Evolutionary conservation across 1,140 invertebrate species (phyloP), one percentile per base, ranked within the genome.

Genomic region (Papilio aristodemus): DNA sequence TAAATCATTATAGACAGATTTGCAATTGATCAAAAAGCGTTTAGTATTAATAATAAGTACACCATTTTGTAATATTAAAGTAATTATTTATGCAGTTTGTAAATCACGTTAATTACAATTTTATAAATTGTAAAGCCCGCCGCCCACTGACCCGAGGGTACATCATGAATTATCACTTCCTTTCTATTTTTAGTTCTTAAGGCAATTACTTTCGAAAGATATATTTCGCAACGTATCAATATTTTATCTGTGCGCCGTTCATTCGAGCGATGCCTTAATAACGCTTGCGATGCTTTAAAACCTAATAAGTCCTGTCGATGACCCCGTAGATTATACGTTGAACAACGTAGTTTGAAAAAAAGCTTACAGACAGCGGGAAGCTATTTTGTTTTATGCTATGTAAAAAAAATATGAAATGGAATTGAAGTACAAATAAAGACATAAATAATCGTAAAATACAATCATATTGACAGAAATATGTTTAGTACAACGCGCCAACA

Each of bases 41-140:
- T n/a, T 50, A 50, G 66, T 77, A 74, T 78, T n/a, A n/a, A n/a
- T n/a, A n/a, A n/a, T n/a, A n/a, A n/a, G n/a, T n/a, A n/a, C n/a
- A n/a, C n/a, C n/a, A n/a, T n/a, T n/a, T n/a, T n/a, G 75, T 77
- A 77, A 79, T 71, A 79, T 81, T 78, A 69, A 73, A 75, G 71
- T 38, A 75, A 64, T 79, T 81, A 84, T 83, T 85, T 86, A 84
- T 81, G 73, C 69, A 68, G 71, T 74, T 75, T 71, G 81, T 86
- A 85, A 86, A 86, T 86, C 83, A 85, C 77, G 64, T 81, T 86
- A 85, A 85, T 84, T 84, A 77, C 79, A 83, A 84, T 86, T 85
- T n/a, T 78, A 80, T 80, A 80, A 78, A 77, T 67, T 62, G 71
- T 67, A 72, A 70, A 71, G 43, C 72, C n/a, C 27, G 19, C 63